phyloP scores from a whole-genome alignment of 2,888 invertebrate genomes.

The Protonemura montana region DNA sequence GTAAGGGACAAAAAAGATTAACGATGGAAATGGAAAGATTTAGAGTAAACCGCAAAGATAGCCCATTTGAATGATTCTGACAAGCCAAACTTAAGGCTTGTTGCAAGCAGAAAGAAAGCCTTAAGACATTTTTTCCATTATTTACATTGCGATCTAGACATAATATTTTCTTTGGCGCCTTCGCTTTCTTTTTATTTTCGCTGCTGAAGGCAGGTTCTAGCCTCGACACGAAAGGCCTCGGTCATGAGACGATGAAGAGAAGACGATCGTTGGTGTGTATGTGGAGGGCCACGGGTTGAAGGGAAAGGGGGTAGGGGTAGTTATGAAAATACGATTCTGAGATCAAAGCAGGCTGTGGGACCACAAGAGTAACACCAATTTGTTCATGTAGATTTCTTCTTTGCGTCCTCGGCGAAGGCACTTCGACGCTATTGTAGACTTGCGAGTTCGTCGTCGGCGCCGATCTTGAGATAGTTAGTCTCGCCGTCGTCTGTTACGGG shows the following conservation, averaged over 20 bases:
- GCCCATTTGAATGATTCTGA: no score
- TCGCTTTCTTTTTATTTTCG: background rate
- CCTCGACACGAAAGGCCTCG: background rate
- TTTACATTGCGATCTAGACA: background rate
- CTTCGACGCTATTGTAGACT: background rate
- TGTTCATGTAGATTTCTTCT: conserved; percentile 44
- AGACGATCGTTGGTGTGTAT: background rate
- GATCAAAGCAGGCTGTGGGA: conserved; percentile 43
- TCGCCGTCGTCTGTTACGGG: no score
- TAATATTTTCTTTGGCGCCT: background rate
- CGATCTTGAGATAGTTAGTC: background rate
- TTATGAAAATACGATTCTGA: conserved; percentile 47
- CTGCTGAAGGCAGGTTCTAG: background rate
- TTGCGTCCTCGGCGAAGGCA: background rate
- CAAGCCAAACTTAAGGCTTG: no score
- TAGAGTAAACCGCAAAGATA: no score
- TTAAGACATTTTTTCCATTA: background rate
- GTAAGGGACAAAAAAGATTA: no score
- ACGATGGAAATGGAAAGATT: no score
- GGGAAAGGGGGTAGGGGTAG: background rate
- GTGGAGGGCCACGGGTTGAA: no score
- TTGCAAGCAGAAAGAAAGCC: background rate
- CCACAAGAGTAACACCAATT: conserved; percentile 42
- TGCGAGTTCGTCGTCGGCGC: background rate
- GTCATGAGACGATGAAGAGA: background rate